Percentiles rank a stretch among this genome's conserved stretches.
phyloP scores from a whole-genome alignment of 2,113 vertebrate species.

The Sorex araneus region DNA sequence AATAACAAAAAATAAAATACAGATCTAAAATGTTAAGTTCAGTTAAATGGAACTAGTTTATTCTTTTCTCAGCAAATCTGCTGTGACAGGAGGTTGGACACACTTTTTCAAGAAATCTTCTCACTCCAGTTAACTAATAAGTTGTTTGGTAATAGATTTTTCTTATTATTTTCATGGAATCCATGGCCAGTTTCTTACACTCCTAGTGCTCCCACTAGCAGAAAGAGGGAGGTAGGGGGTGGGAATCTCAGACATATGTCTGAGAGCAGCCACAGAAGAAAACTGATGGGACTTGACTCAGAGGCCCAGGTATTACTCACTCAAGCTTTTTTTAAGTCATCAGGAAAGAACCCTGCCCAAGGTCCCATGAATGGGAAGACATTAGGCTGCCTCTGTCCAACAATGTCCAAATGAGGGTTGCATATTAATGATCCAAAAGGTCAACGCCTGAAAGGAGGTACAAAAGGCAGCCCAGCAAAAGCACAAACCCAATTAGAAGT shows the following conservation, averaged over 20 bases:
- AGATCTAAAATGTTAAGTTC: slow-evolving; percentile 3
- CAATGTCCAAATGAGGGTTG: not conserved
- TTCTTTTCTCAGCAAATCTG: not conserved
- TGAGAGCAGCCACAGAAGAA: not conserved
- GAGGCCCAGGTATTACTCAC: not conserved
- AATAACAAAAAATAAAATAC: not conserved
- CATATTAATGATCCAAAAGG: not conserved
- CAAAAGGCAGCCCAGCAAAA: not conserved
- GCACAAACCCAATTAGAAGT: not conserved
- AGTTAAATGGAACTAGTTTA: not conserved
- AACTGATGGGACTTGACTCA: not conserved
- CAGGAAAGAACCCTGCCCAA: not conserved
- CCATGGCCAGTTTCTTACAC: not conserved
- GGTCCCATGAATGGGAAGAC: not conserved
- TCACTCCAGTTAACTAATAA: not conserved
- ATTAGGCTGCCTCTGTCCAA: not conserved
- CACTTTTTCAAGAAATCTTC: not conserved
- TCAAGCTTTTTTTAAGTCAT: not conserved
- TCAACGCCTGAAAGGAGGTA: not conserved
- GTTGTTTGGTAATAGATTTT: slow-evolving; percentile 6
- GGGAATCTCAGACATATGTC: not conserved
- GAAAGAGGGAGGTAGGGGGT: not conserved
- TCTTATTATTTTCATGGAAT: not conserved
- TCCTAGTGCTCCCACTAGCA: not conserved
- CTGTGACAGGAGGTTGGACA: not conserved